Evolutionary conservation across 1,140 invertebrate genomes (phyloP), one percentile per base, ranked within the genome.

Genomic region (Ganaspis sp.): DNA sequence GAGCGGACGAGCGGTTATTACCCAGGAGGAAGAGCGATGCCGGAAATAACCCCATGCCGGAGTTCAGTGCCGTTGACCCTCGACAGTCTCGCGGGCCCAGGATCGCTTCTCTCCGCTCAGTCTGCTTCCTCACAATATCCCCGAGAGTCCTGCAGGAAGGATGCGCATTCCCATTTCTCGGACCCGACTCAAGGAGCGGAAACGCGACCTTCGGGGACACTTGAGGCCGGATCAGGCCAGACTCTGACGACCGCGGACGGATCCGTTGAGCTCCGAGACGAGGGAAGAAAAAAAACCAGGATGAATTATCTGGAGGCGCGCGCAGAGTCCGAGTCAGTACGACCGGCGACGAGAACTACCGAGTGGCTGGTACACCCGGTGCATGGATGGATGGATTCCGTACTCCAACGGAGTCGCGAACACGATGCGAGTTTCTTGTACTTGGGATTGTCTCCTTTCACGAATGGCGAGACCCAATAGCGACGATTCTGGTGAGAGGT

Each of bases 11-110:
- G 85, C 78, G 23, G 70, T 45, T 75, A 75, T n/a, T 73, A 80
- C 76, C 80, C 78, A 77, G 77, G 78, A 87, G 85, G 84, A 83
- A 84, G 87, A 82, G 82, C 83, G 87, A 89, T 87, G 87, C 87
- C 89, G 88, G 89, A 90, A 90, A 90, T 90, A 90, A 90, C 87
- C 86, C 85, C 81, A 75, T 80, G 78, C 74, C 75, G 79, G 71
- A 80, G 81, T 82, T 82, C 58, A 73, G 79, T 88, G 87, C 84
- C 89, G 89, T 89, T 89, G 87, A 89, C 89, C 89, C 79, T 82
- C 75, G 69, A 76, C 72, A 58, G 79, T 79, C 79, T 58, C 40
- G 64, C 34, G 58, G 38, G 58, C 23, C 54, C 23, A 15, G 37
- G n/a, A 37, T 19, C 19, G 19, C 9, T 29, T 70, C 34, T 19